Percentiles rank a stretch among this genome's conserved stretches.
These are phyloP conservation scores for Anguilla pacifica DNA, from an alignment of 2,797 vertebrate species.

Conservation along the genomic window DNA sequence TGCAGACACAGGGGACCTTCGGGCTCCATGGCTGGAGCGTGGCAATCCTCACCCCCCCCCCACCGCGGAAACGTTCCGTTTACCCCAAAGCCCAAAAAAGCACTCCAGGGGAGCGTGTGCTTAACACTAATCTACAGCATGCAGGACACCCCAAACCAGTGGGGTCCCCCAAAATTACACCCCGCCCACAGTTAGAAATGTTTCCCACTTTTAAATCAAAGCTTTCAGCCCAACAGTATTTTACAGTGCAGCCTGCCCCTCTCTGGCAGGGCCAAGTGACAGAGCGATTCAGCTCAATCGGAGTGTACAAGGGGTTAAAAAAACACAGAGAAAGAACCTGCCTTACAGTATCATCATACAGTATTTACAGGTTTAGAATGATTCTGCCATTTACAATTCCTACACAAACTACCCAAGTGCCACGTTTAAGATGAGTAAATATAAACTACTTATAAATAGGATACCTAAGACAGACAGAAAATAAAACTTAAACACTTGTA, in stretches of 20 bases:
- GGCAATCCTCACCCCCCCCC: not conserved
- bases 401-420: slow-evolving; percentile 58
- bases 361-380: slow-evolving; percentile 56
- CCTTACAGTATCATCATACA: slow-evolving; percentile 48
- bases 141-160: slow-evolving; percentile 52
- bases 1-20: not conserved
- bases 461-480: slow-evolving; percentile 50
- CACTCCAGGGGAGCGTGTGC: not conserved
- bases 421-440: slow-evolving; percentile 56
- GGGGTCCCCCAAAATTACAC: slow-evolving; percentile 40
- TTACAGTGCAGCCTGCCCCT: slow-evolving; percentile 38
- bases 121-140: not conserved
- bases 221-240: slow-evolving; percentile 33
- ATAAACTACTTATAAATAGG: slow-evolving; percentile 54
- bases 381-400: slow-evolving; percentile 43
- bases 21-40: not conserved
- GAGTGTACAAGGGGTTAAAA: slow-evolving; percentile 16
- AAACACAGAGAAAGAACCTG: slow-evolving; percentile 17
- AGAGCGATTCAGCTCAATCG: slow-evolving; percentile 34
- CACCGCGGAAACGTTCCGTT: not conserved
- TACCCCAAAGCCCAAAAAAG: not conserved
- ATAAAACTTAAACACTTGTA: slow-evolving; percentile 31
- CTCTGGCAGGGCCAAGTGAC: slow-evolving; percentile 8
- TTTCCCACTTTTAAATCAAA: slow-evolving; percentile 14
- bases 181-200: slow-evolving; percentile 22